Evolutionary conservation across 2,797 vertebrate species (phyloP), one percentile per base, ranked within the genome.

Genomic region (Neostethus bicornis): DNA sequence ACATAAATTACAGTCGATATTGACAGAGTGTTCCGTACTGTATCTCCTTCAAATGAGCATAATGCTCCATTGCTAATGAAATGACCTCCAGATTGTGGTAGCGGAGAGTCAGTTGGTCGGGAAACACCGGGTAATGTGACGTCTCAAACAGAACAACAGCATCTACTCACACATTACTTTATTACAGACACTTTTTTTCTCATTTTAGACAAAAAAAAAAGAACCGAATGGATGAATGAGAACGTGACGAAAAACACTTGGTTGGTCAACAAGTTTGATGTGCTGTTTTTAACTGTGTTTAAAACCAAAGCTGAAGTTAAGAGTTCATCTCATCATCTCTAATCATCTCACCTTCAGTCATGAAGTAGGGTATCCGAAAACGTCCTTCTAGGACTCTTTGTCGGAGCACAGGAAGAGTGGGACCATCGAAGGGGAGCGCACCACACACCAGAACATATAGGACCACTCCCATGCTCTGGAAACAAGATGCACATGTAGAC

Each of bases 331-430:
- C n/a, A n/a, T n/a, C n/a, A n/a, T 14, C 10, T 17, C 0, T 5
- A 26, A 19, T 66, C n/a, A 4, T 69, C 57, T 88, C 93, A 99
- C 96, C 97, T 98, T 99, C 97, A 60, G 96, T 98, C 97, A 99
- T 99, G 84, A 99, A 99, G 84, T 98, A 99, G 0, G 97, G 97
- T 87, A 99, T 99, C 53, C 97, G 94, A 90, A 99, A 99, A 81
- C 97, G 94, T 67, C 97, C 97, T 86, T 98, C 96, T 57, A 99
- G 89, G 61, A 99, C 97, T 9, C 97, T 89, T 84, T 99, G 96
- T 79, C 96, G 93, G 71, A 99, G 92, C 72, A 98, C 93, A 7
- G 97, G 97, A 51, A 99, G 93, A 0, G 95, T 95, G 43, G 97
- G 96, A 42, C 97, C 97, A 16, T 99, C 97, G 5, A 99, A 99